A percentile compares a stretch with the other conserved stretches of the same genome.
Conservation (phyloP, 2,113 vertebrate genomes). For the Cinclus mexicanus region DNA sequence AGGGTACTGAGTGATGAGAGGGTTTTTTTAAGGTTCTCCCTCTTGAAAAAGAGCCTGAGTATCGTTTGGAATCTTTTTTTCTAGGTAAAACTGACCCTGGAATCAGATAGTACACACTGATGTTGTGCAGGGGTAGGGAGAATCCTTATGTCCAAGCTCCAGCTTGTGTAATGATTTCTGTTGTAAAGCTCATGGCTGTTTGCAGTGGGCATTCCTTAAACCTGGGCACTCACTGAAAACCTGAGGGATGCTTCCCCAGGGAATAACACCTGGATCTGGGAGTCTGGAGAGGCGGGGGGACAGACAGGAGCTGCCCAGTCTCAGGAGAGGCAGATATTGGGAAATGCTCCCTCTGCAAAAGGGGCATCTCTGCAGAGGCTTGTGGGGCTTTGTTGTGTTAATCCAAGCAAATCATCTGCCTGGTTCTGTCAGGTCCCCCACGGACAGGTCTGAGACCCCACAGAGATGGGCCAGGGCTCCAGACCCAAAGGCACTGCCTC, state of each 20-base stretch:
- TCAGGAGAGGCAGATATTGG: neutral
- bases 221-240: neutral
- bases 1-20: constrained; percentile 40
- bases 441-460: too few relatives aligned
- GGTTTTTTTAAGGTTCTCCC: constrained; percentile 64
- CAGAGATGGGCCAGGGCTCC: too few relatives aligned
- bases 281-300: neutral
- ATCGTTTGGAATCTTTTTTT: neutral
- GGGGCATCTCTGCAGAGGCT: neutral
- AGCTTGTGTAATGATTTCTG: neutral
- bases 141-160: neutral
- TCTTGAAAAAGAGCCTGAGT: neutral
- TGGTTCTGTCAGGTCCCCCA: neutral
- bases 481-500: too few relatives aligned
- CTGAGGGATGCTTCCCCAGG: neutral
- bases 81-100: neutral
- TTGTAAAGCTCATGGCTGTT: neutral
- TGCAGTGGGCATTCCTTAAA: neutral
- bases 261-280: neutral
- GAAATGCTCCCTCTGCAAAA: neutral
- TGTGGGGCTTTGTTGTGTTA: neutral
- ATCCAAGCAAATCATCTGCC: neutral
- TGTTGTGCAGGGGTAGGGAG: neutral
- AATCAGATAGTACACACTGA: neutral
- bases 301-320: neutral